A percentile compares a stretch with the other conserved stretches of the same genome.
These are phyloP conservation scores for Athripsodes cinereus DNA, from an alignment of 2,888 invertebrate genomes.

Conservation along the genomic window DNA sequence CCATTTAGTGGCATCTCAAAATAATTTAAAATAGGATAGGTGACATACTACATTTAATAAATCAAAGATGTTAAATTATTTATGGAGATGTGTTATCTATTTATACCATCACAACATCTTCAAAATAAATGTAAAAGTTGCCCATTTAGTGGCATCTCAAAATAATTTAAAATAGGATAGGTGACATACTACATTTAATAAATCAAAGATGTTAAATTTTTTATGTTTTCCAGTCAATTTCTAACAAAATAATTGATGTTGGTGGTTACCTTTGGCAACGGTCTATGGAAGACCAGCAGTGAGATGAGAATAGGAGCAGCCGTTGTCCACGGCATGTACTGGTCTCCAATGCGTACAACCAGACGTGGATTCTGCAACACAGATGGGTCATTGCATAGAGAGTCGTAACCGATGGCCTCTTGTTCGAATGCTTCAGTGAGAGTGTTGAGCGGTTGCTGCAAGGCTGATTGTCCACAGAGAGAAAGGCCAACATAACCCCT, in stretches of 20 bases:
- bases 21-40: no score
- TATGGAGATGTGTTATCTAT: no score
- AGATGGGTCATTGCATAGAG: conserved; percentile 57
- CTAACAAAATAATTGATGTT: neutral
- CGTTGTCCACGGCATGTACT: conserved; percentile 86
- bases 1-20: no score
- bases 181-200: no score
- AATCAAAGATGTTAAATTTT: no score
- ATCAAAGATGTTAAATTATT: no score
- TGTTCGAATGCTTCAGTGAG: conserved; percentile 33
- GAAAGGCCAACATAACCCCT: conserved; percentile 59
- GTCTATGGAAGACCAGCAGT: conserved; percentile 77
- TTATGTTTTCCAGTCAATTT: no score
- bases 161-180: no score
- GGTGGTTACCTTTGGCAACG: conserved; percentile 62
- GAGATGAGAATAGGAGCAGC: conserved; percentile 89
- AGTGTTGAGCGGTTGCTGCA: conserved; percentile 42
- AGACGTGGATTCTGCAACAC: conserved; percentile 75
- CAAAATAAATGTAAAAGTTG: no score
- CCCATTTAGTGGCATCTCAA: no score
- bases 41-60: no score
- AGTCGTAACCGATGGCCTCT: conserved; percentile 41
- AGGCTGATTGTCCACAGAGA: conserved; percentile 59
- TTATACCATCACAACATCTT: no score
- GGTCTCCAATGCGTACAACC: conserved; percentile 79